phyloP scores from a whole-genome alignment of 2,888 invertebrate genomes.

The Pollenia griseotomentosa region DNA sequence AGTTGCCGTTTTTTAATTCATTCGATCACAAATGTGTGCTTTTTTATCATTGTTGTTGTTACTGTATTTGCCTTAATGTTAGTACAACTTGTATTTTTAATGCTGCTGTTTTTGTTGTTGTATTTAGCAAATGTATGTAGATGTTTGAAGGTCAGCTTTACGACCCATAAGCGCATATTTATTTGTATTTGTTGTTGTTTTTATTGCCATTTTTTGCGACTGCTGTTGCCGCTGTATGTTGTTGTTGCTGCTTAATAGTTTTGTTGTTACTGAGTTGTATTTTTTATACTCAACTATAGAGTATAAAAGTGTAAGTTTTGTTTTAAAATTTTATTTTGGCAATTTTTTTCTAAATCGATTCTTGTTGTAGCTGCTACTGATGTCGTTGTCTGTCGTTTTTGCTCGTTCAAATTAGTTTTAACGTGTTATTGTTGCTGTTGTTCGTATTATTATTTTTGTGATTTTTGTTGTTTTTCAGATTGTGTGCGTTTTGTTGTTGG shows the following conservation, averaged over 20 bases:
- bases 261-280: constrained; percentile 72
- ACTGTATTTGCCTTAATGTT: constrained; percentile 42
- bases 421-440: constrained; percentile 57
- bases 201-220: background rate
- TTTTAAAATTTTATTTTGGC: constrained; percentile 78
- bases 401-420: constrained; percentile 57
- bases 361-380: constrained; percentile 59
- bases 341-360: constrained; percentile 70
- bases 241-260: constrained; percentile 72
- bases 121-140: constrained; percentile 81
- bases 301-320: constrained; percentile 76
- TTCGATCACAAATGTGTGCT: constrained; percentile 73
- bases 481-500: constrained; percentile 69
- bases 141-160: constrained; percentile 84
- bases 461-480: constrained; percentile 76
- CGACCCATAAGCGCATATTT: constrained; percentile 82
- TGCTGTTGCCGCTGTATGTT: too few species aligned
- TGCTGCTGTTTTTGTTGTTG: constrained; percentile 75
- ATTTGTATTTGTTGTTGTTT: constrained; percentile 50
- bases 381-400: constrained; percentile 56
- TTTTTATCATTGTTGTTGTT: constrained; percentile 65
- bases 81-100: constrained; percentile 38
- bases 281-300: too few species aligned
- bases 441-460: constrained; percentile 59
- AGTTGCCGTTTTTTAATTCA: constrained; percentile 67